Percentiles rank a stretch among this genome's conserved stretches.
phyloP scores from a whole-genome alignment of 2,113 vertebrate genomes.

The Ardeotis arabs region DNA sequence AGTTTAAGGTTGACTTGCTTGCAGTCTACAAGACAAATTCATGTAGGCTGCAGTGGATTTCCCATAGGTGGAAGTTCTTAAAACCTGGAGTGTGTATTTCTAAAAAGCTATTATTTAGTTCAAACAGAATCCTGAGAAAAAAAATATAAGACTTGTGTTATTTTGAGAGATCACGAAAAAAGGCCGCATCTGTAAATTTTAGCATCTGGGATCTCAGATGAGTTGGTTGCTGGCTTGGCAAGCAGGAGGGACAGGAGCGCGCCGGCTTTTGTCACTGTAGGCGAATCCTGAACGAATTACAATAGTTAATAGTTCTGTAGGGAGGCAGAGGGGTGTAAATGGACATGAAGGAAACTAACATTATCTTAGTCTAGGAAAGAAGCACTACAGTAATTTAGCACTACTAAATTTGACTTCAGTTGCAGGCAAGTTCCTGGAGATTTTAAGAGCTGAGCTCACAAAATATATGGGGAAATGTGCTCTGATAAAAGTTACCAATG shows the following conservation, averaged over 20 bases:
- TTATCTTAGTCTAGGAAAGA: conserved; percentile 24
- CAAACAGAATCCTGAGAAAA: background rate
- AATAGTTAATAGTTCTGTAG: background rate
- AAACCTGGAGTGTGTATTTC: background rate
- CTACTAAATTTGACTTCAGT: background rate
- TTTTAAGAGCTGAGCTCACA: background rate
- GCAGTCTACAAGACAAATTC: background rate
- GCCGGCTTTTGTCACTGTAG: background rate
- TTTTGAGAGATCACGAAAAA: background rate
- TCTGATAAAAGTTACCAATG: conserved; percentile 6
- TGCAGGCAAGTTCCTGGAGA: background rate
- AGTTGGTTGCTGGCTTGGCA: background rate
- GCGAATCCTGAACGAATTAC: background rate
- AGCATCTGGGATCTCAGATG: background rate
- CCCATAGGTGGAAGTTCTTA: background rate
- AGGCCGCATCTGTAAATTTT: background rate
- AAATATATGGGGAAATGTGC: background rate
- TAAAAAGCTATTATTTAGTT: background rate
- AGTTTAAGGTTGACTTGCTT: background rate
- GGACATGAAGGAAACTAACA: background rate
- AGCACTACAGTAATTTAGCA: background rate
- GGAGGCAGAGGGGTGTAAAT: background rate
- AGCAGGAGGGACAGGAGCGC: accelerated
- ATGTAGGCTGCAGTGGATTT: background rate
- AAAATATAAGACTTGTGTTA: background rate